Conservation (phyloP, 2,113 vertebrate genomes). For the Progne subis region DNA sequence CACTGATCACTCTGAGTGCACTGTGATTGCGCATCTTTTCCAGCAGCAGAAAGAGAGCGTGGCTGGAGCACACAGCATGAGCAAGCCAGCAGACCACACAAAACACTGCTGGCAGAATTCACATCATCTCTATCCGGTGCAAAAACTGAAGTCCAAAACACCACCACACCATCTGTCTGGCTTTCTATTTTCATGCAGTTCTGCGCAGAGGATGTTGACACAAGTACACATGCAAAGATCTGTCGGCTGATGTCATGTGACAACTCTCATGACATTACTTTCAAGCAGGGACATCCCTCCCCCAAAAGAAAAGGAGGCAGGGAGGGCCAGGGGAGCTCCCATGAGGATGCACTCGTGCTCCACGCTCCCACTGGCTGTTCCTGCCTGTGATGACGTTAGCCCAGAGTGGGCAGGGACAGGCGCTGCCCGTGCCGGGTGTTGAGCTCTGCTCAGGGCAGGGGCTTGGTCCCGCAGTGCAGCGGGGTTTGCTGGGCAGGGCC, state of each 20-base stretch:
- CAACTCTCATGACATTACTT: accelerated
- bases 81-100: neutral
- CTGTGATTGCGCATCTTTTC: neutral
- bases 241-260: neutral
- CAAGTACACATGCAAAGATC: accelerated
- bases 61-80: accelerated
- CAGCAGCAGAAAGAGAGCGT: neutral
- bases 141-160: neutral
- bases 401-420: neutral
- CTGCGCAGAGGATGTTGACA: neutral
- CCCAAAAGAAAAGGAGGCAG: neutral
- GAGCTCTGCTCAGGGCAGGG: neutral
- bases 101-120: neutral
- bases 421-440: accelerated
- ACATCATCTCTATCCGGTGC: neutral
- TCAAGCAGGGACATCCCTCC: neutral
- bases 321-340: neutral
- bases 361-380: accelerated
- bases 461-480: too few relatives aligned
- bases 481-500: neutral
- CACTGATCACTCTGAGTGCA: neutral
- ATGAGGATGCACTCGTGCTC: neutral
- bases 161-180: accelerated
- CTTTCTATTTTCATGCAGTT: neutral
- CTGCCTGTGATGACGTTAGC: accelerated